These are phyloP conservation scores for Hormiphora californensis DNA, from an alignment of 37 sponge, comb jelly and placozoan species.

Conservation along the genomic window DNA sequence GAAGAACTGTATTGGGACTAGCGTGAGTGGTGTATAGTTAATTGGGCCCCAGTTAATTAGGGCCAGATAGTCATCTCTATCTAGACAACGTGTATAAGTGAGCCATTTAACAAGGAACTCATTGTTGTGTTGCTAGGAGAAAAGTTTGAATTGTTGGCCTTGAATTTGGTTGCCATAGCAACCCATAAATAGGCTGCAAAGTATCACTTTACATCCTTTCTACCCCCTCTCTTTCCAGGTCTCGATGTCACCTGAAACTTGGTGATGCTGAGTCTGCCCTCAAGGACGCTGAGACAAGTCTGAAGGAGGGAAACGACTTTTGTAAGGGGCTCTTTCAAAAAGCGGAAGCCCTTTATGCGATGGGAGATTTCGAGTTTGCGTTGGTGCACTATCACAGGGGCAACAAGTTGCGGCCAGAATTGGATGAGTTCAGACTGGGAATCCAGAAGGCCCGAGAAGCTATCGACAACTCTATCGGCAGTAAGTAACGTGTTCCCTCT, in stretches of 20 bases:
- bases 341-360: slow-evolving; percentile 86
- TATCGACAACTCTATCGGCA: slow-evolving; percentile 91
- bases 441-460: slow-evolving; percentile 98
- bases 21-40: too few species aligned
- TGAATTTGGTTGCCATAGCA: neutral
- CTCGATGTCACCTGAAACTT: slow-evolving; percentile 81
- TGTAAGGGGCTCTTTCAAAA: slow-evolving; percentile 79
- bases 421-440: slow-evolving; percentile 83
- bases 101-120: too few species aligned
- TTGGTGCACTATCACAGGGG: slow-evolving; percentile 92
- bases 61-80: too few species aligned
- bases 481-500: too few species aligned
- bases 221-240: slow-evolving; percentile 62
- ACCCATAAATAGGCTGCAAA: neutral
- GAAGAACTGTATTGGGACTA: too few species aligned
- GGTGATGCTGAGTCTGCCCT: slow-evolving; percentile 75
- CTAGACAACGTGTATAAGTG: too few species aligned
- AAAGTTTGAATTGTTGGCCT: neutral
- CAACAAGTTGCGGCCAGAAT: slow-evolving; percentile 83
- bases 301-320: slow-evolving; percentile 80
- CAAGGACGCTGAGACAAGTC: slow-evolving; percentile 80
- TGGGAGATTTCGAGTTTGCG: slow-evolving; percentile 96
- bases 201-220: too few species aligned
- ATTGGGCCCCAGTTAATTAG: too few species aligned
- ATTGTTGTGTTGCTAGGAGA: too few species aligned